Evolutionary conservation across 2,113 vertebrate species (phyloP).

Genomic region (Seriola quinqueradiata): DNA sequence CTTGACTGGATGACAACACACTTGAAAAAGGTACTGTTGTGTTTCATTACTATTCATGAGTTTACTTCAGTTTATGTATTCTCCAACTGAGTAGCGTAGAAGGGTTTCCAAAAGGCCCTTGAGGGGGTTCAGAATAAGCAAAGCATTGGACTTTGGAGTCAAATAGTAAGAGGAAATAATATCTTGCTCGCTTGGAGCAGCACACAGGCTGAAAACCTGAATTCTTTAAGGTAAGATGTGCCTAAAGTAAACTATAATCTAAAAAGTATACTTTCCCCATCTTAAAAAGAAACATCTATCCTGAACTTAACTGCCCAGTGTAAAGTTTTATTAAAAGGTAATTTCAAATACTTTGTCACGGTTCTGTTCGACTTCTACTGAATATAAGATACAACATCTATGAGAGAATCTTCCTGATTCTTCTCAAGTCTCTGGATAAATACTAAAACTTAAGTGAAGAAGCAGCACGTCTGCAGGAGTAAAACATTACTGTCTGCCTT

Average conservation of each 20-base stretch:
- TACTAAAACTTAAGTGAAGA: constrained; percentile 18
- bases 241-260: not conserved
- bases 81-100: constrained; percentile 18
- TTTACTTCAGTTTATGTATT: constrained; percentile 51
- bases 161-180: constrained; percentile 23
- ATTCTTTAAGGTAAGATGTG: constrained; percentile 1
- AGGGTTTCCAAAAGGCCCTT: constrained; percentile 24
- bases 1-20: constrained; percentile 52
- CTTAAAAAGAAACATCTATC: constrained; percentile 9
- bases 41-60: constrained; percentile 71
- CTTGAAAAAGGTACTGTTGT: constrained; percentile 58
- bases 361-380: not conserved
- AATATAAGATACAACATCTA: not conserved
- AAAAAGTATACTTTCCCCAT: not conserved
- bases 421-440: constrained; percentile 40
- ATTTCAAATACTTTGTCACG: not conserved
- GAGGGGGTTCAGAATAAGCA: constrained; percentile 15
- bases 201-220: not conserved
- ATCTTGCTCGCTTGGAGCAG: not conserved
- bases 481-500: constrained; percentile 45
- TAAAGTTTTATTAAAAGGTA: not conserved
- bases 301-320: not conserved
- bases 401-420: not conserved
- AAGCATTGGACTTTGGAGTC: constrained; percentile 15
- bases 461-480: constrained; percentile 27